phyloP scores from a whole-genome alignment of 2,113 vertebrate species.

The Empidonax alnorum region DNA sequence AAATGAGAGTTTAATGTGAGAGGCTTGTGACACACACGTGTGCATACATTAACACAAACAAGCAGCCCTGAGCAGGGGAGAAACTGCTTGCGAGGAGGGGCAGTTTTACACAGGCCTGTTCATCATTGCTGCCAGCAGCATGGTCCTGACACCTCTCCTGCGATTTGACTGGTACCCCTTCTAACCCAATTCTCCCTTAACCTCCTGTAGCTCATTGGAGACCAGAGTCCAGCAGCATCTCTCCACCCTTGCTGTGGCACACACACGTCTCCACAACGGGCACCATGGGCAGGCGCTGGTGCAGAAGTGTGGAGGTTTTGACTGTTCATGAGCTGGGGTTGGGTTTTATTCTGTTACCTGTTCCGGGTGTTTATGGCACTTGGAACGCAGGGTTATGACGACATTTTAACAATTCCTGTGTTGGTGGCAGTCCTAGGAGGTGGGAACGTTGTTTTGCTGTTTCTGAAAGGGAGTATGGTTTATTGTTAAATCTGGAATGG shows the following conservation, averaged over 20 bases:
- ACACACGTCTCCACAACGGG: accelerated
- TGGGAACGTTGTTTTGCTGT: slow-evolving; percentile 14
- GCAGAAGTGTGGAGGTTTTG: not conserved
- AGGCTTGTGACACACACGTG: not conserved
- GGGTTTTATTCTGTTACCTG: slow-evolving; percentile 58
- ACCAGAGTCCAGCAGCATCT: not conserved
- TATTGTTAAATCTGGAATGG: slow-evolving; percentile 69
- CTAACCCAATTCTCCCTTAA: not conserved
- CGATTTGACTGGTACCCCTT: not conserved
- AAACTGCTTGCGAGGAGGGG: not conserved
- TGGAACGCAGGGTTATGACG: not conserved
- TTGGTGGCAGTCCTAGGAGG: slow-evolving; percentile 46
- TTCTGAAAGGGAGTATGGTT: slow-evolving; percentile 71
- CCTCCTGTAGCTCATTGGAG: not conserved
- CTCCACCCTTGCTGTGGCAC: not conserved
- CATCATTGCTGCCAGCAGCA: not conserved
- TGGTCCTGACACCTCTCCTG: not conserved
- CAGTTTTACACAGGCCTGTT: not conserved
- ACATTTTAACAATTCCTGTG: slow-evolving; percentile 39
- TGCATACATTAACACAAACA: not conserved
- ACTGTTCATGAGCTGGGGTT: slow-evolving; percentile 30
- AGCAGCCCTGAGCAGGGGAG: not conserved
- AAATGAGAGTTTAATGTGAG: not conserved
- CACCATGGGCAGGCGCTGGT: not conserved
- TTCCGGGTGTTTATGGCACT: slow-evolving; percentile 17